phyloP scores from a whole-genome alignment of 2,797 vertebrate genomes.

The Gila robusta region DNA sequence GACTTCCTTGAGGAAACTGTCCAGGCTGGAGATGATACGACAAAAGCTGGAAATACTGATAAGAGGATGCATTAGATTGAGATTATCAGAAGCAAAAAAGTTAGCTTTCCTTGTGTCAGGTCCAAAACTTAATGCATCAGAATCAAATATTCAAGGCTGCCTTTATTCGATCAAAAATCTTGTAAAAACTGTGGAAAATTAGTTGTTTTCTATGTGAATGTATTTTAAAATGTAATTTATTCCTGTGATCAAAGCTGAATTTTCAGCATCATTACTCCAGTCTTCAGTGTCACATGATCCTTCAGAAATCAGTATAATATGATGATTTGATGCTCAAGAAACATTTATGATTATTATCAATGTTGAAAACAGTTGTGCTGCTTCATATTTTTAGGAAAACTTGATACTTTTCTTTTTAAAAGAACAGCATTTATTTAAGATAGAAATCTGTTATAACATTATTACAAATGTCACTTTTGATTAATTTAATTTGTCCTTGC shows the following conservation, averaged over 20 bases:
- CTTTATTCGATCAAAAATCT: too few species aligned
- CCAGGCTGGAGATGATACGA: too few species aligned
- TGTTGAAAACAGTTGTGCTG: too few species aligned
- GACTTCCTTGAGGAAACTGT: slow-evolving; percentile 68
- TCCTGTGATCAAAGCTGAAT: not conserved
- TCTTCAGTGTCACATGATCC: not conserved
- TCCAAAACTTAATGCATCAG: not conserved
- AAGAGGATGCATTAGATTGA: not conserved
- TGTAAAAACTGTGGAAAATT: too few species aligned
- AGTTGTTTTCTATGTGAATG: too few species aligned
- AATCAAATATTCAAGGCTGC: not conserved
- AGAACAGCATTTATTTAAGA: too few species aligned
- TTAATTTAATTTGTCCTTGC: not conserved
- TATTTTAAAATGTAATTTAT: not conserved
- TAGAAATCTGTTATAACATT: not conserved
- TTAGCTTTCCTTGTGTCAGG: not conserved
- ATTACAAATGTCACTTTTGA: not conserved
- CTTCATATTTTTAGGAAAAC: too few species aligned
- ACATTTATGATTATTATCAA: too few species aligned
- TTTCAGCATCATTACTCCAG: not conserved
- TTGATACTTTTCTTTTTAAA: too few species aligned
- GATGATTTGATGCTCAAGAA: too few species aligned
- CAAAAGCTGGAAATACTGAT: not conserved
- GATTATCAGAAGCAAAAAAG: not conserved
- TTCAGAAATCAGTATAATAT: not conserved